Percentiles rank a stretch among this genome's conserved stretches.
Evolutionary conservation across 2,797 vertebrate genomes (phyloP).

Genomic region (Macropodus opercularis): DNA sequence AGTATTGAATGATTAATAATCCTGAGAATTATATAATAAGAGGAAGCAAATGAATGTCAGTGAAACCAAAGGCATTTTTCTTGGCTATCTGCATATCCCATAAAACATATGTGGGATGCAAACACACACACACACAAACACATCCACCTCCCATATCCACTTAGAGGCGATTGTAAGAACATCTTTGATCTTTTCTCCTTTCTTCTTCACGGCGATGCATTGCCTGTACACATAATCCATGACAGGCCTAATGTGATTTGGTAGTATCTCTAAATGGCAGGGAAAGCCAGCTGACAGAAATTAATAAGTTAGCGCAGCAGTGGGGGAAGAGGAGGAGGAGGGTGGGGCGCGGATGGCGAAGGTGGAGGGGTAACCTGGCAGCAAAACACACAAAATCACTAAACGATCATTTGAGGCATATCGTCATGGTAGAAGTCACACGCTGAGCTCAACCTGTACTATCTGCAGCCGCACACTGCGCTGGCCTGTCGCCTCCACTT

Average conservation of each 20-base stretch:
- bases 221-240: constrained; percentile 90
- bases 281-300: constrained; percentile 88
- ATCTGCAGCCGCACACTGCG: constrained; percentile 61
- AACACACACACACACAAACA: constrained; percentile 40
- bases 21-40: constrained; percentile 21
- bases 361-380: constrained; percentile 79
- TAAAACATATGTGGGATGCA: constrained; percentile 38
- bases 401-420: constrained; percentile 73
- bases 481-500: constrained; percentile 45
- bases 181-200: constrained; percentile 91
- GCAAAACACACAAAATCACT: constrained; percentile 84
- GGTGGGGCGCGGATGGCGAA: constrained; percentile 50
- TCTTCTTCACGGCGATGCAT: constrained; percentile 81
- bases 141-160: constrained; percentile 78
- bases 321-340: constrained; percentile 79
- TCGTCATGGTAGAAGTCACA: constrained; percentile 54
- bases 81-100: constrained; percentile 26
- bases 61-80: constrained; percentile 7
- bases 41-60: constrained; percentile 15
- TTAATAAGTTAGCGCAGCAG: constrained; percentile 84
- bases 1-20: constrained; percentile 12
- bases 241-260: constrained; percentile 97
- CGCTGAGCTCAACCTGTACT: constrained; percentile 76
- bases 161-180: constrained; percentile 87
- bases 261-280: constrained; percentile 93